These are phyloP conservation scores for Hydrozoanthus gracilis DNA, from an alignment of 92 coral and sea anemone species.

Conservation along the genomic window DNA sequence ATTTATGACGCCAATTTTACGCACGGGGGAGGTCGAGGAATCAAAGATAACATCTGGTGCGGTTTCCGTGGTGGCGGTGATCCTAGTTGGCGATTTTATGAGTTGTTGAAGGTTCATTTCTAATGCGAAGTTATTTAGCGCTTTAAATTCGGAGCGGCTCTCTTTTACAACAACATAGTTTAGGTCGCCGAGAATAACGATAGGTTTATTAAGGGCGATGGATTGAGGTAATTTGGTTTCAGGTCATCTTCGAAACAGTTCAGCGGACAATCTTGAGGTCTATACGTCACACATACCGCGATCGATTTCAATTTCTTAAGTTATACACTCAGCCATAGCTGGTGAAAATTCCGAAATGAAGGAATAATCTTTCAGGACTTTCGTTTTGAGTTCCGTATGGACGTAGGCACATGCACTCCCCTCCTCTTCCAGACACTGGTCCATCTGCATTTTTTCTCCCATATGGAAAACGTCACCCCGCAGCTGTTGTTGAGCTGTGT, in stretches of 20 bases:
- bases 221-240: constrained; percentile 45
- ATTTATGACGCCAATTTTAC: constrained; percentile 34
- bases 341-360: background rate
- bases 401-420: background rate
- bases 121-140: constrained; percentile 10
- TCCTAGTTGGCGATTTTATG: constrained; percentile 37
- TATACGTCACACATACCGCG: background rate
- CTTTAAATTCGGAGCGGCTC: constrained; percentile 19
- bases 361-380: background rate
- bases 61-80: constrained; percentile 27
- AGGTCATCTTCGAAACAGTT: constrained; percentile 6
- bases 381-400: background rate
- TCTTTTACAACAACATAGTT: constrained; percentile 10
- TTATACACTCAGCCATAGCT: background rate
- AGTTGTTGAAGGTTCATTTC: constrained; percentile 42
- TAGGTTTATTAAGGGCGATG: constrained; percentile 28
- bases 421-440: no score
- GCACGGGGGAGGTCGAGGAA: constrained; percentile 20
- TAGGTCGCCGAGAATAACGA: constrained; percentile 29
- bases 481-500: no score
- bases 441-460: background rate
- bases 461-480: no score
- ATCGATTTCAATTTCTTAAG: background rate
- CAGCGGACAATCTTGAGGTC: background rate
- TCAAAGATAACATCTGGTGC: constrained; percentile 32